phyloP scores from a whole-genome alignment of 2,888 invertebrate species.

The Pilophorus perplexus region DNA sequence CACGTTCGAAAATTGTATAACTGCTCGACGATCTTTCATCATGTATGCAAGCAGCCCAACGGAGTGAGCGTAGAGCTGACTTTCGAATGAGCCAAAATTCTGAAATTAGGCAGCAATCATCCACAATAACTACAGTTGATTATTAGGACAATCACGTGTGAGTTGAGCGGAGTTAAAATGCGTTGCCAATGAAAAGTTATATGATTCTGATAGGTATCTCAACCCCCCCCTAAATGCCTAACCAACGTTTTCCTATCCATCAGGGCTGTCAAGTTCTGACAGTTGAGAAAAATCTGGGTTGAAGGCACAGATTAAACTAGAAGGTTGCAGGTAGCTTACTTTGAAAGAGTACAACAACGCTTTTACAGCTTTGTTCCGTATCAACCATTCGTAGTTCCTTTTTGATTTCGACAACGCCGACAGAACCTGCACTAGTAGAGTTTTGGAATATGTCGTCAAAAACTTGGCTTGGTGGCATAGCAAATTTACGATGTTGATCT shows the following conservation, averaged over 20 bases:
- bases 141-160: no score
- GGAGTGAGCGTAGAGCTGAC: conserved; percentile 31
- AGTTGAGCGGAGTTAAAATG: no score
- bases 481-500: conserved; percentile 32
- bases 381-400: conserved; percentile 30
- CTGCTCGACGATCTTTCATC: conserved; percentile 33
- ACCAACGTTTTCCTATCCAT: no score
- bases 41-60: conserved; percentile 25
- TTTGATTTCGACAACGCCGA: conserved; percentile 24
- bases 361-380: conserved; percentile 31
- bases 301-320: no score
- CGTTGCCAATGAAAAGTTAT: no score
- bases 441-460: conserved; percentile 33
- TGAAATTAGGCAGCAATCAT: not conserved
- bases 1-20: conserved; percentile 35
- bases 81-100: conserved; percentile 32
- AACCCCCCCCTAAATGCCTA: not conserved
- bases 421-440: conserved; percentile 31
- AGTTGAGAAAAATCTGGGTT: no score
- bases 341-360: conserved; percentile 31
- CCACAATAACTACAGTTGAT: not conserved
- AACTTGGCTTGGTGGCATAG: conserved; percentile 33
- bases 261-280: no score
- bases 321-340: no score
- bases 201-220: no score